Percentiles rank a stretch among this genome's conserved stretches.
Evolutionary conservation across 2,113 vertebrate genomes (phyloP).

Genomic region (Caloenas nicobarica): DNA sequence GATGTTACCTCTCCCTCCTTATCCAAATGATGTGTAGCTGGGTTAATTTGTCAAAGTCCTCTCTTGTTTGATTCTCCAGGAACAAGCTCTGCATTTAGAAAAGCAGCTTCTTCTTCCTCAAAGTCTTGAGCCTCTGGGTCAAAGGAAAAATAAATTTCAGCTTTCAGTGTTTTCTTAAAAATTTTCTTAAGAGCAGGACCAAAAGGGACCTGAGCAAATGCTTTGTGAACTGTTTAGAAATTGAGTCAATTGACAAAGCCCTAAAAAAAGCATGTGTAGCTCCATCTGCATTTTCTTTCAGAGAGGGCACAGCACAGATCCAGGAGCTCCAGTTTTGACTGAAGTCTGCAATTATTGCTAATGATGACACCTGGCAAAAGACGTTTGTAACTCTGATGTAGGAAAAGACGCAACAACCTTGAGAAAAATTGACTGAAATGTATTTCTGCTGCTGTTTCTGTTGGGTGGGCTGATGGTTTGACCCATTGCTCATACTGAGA

Average conservation of each 20-base stretch:
- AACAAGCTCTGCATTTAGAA: background rate
- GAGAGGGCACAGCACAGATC: background rate
- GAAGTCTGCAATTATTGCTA: background rate
- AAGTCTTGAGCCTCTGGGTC: background rate
- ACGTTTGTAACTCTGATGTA: background rate
- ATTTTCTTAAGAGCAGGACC: background rate
- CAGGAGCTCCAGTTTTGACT: background rate
- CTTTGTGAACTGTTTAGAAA: background rate
- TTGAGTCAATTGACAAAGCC: background rate
- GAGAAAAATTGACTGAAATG: background rate
- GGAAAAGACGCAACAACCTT: background rate
- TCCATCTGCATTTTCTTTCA: background rate
- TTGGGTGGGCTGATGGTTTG: background rate
- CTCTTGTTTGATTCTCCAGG: background rate
- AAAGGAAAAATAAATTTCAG: background rate
- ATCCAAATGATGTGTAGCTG: background rate
- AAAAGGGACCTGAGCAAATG: background rate
- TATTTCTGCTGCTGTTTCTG: background rate
- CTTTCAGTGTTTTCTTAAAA: background rate
- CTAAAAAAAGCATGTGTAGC: background rate
- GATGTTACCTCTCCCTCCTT: background rate
- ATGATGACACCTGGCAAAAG: background rate
- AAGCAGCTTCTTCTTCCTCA: background rate
- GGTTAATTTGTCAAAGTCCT: slow-evolving; percentile 8
- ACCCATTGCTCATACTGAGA: background rate